Conservation (phyloP, 2,888 invertebrate genomes). For the Acrobasis suavella region DNA sequence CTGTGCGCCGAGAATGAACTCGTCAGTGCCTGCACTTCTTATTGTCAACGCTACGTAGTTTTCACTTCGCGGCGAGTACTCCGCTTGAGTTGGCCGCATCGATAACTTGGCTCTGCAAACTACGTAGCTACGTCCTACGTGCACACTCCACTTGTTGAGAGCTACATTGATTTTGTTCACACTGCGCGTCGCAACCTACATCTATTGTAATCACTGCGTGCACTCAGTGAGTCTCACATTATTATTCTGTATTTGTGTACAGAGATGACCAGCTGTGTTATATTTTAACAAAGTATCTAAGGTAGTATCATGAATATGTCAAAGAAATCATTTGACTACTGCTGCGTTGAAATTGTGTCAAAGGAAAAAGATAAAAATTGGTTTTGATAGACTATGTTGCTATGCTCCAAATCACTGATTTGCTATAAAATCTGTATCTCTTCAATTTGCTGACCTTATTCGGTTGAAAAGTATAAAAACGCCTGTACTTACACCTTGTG, state of each 20-base stretch:
- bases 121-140: slow-evolving; percentile 77
- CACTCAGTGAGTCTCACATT: slow-evolving; percentile 81
- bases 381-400: too few relatives aligned
- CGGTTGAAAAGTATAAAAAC: too few relatives aligned
- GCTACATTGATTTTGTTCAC: slow-evolving; percentile 73
- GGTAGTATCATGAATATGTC: too few relatives aligned
- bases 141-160: slow-evolving; percentile 73
- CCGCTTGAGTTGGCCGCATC: slow-evolving; percentile 75
- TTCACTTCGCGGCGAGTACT: slow-evolving; percentile 78
- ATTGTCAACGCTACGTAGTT: slow-evolving; percentile 82
- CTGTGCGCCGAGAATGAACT: slow-evolving; percentile 81
- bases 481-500: too few relatives aligned
- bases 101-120: slow-evolving; percentile 77
- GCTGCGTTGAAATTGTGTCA: too few relatives aligned
- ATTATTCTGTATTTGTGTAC: slow-evolving; percentile 74
- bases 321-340: too few relatives aligned
- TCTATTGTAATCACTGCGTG: slow-evolving; percentile 80
- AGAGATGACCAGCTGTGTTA: slow-evolving; percentile 45
- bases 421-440: too few relatives aligned
- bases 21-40: slow-evolving; percentile 82
- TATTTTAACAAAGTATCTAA: too few relatives aligned
- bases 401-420: too few relatives aligned
- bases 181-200: slow-evolving; percentile 72
- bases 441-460: too few relatives aligned
- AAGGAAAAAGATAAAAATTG: too few relatives aligned